Evolutionary conservation across 2,797 vertebrate genomes (phyloP).

Genomic region (Gymnopithys bicolor): DNA sequence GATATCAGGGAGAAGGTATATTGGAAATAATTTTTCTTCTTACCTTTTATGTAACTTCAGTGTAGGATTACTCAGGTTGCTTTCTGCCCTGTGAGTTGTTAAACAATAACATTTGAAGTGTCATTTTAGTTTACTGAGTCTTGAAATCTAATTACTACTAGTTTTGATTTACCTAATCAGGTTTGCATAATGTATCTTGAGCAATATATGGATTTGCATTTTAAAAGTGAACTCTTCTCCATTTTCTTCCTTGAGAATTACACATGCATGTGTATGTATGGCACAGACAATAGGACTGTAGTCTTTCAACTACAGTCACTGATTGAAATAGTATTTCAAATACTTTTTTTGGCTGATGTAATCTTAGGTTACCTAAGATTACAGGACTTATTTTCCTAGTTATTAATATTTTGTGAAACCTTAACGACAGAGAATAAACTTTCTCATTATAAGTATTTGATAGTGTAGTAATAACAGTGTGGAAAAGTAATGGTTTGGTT

Average conservation of each 20-base stretch:
- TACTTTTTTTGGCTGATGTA: neutral
- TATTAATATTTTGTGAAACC: neutral
- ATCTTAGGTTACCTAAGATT: neutral
- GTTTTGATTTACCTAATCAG: neutral
- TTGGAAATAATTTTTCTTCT: neutral
- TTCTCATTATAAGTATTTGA: neutral
- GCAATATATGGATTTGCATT: neutral
- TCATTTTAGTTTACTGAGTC: neutral
- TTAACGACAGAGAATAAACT: neutral
- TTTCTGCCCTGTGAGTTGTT: neutral
- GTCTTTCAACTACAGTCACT: neutral
- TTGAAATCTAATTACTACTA: neutral
- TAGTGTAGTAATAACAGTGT: neutral
- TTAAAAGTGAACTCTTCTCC: neutral
- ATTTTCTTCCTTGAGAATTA: neutral
- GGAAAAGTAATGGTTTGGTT: neutral
- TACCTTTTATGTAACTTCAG: neutral
- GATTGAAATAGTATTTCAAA: neutral
- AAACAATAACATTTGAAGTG: neutral
- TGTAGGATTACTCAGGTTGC: neutral
- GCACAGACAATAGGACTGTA: neutral
- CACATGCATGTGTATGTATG: accelerated
- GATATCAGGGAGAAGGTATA: neutral
- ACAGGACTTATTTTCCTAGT: neutral
- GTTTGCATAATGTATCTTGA: neutral